Evolutionary conservation across 2,113 vertebrate genomes (phyloP).

Genomic region (Odocoileus virginianus): DNA sequence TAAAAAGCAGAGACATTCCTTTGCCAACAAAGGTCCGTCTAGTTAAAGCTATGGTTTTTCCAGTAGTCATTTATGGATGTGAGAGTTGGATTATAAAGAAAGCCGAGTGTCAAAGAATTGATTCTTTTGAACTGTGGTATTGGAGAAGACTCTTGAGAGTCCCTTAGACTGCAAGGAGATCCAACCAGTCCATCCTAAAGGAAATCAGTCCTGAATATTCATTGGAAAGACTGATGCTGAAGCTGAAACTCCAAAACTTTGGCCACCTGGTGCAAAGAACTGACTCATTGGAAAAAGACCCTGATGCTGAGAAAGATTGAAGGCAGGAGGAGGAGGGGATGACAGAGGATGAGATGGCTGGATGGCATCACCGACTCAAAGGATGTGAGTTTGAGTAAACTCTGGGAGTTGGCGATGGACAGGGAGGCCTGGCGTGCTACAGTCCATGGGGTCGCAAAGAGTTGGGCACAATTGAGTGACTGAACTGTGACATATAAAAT

Average conservation of each 20-base stretch:
- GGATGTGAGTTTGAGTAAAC: background rate
- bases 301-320: background rate
- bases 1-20: background rate
- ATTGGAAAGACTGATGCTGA: background rate
- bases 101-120: background rate
- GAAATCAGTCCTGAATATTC: background rate
- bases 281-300: background rate
- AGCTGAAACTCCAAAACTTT: background rate
- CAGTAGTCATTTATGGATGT: background rate
- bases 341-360: background rate
- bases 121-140: background rate
- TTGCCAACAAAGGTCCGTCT: background rate
- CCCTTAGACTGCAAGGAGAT: background rate
- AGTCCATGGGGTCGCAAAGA: background rate
- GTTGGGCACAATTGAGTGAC: background rate
- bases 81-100: background rate
- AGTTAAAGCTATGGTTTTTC: background rate
- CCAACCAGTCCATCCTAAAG: background rate
- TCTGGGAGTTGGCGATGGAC: background rate
- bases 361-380: background rate
- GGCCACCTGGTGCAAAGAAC: fast-evolving
- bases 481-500: background rate
- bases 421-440: background rate
- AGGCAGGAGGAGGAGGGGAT: background rate
- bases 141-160: background rate